phyloP scores from a whole-genome alignment of 2,888 invertebrate genomes.

The Xanthorhoe designata region DNA sequence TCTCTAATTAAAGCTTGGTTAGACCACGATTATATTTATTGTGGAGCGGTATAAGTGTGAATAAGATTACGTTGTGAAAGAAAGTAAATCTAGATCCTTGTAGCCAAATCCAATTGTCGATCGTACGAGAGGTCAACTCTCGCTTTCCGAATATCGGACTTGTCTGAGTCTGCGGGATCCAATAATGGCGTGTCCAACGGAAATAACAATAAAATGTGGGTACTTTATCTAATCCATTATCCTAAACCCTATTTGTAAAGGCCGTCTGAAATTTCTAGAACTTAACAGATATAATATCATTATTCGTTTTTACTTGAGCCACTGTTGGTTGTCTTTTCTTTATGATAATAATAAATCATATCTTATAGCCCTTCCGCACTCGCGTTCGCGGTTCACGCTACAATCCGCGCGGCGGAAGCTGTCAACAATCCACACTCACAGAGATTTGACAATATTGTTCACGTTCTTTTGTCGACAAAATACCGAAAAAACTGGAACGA shows the following conservation, averaged over 20 bases:
- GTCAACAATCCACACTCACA: too few species aligned
- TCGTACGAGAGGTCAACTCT: slow-evolving; percentile 3
- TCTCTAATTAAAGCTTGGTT: too few species aligned
- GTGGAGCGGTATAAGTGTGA: neutral
- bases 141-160: slow-evolving; percentile 26
- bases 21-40: too few species aligned
- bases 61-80: neutral
- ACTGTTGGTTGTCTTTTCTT: neutral
- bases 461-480: too few species aligned
- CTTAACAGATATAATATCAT: slow-evolving; percentile 4
- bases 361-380: too few species aligned
- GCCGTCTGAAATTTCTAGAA: slow-evolving; percentile 16
- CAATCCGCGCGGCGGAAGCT: too few species aligned
- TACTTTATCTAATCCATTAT: slow-evolving; percentile 42
- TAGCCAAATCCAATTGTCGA: slow-evolving; percentile 14
- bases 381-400: too few species aligned
- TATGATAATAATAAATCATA: too few species aligned
- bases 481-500: too few species aligned
- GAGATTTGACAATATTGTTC: too few species aligned
- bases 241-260: slow-evolving; percentile 39
- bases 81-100: neutral
- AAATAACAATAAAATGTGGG: slow-evolving; percentile 34
- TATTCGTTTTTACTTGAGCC: neutral
- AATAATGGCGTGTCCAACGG: slow-evolving; percentile 29
- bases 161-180: slow-evolving; percentile 27